phyloP scores from a whole-genome alignment of 2,113 vertebrate genomes.

The Neogobius melanostomus region DNA sequence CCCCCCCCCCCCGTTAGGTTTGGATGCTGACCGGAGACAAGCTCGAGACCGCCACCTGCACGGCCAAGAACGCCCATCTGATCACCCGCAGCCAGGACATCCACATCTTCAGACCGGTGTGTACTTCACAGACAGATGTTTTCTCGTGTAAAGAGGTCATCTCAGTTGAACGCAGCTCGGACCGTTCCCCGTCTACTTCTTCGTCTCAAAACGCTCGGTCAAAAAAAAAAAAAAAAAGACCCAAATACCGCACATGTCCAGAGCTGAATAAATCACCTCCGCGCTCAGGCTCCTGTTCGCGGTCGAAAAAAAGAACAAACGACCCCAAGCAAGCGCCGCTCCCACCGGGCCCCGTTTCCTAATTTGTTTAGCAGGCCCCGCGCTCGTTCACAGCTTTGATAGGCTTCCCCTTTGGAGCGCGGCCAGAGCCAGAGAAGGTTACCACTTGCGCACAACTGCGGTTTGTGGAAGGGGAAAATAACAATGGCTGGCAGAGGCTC shows the following conservation, averaged over 20 bases:
- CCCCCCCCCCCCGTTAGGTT: slow-evolving; percentile 79
- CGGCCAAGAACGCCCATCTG: slow-evolving; percentile 95
- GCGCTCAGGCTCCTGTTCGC: slow-evolving; percentile 41
- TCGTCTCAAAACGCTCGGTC: slow-evolving; percentile 13
- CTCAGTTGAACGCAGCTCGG: slow-evolving; percentile 30
- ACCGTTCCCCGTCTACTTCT: slow-evolving; percentile 33
- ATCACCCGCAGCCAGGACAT: slow-evolving; percentile 96
- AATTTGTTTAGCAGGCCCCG: slow-evolving; percentile 72
- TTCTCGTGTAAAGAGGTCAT: slow-evolving; percentile 14
- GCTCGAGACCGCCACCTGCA: slow-evolving; percentile 95
- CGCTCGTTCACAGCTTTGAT: slow-evolving; percentile 51
- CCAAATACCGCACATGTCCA: slow-evolving; percentile 29
- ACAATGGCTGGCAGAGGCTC: slow-evolving; percentile 80
- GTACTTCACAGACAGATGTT: slow-evolving; percentile 36
- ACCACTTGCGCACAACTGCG: slow-evolving; percentile 65
- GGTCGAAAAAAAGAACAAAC: slow-evolving; percentile 65
- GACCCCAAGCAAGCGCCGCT: slow-evolving; percentile 49
- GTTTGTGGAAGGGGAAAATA: slow-evolving; percentile 72
- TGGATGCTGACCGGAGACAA: slow-evolving; percentile 99
- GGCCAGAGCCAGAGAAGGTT: slow-evolving; percentile 72
- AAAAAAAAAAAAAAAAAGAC: not conserved
- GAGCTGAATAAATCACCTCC: slow-evolving; percentile 67
- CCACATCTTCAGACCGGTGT: slow-evolving; percentile 91
- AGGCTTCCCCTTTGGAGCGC: slow-evolving; percentile 63
- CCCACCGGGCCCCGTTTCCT: slow-evolving; percentile 66